These are phyloP conservation scores for Anastrepha ludens DNA, from an alignment of 1,140 invertebrate species.

Conservation along the genomic window DNA sequence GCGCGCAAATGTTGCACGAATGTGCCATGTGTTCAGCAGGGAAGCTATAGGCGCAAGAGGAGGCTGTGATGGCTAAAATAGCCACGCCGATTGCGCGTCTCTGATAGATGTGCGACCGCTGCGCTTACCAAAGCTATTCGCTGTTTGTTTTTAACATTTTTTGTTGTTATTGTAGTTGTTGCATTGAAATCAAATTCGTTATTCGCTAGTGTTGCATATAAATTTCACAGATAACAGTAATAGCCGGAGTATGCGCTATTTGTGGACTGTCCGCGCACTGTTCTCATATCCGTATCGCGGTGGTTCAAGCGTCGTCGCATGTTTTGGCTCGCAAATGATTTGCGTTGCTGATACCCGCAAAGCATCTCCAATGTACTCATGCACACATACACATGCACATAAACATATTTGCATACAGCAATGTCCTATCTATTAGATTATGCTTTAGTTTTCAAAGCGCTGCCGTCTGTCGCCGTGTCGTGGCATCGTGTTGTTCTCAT, in stretches of 20 bases:
- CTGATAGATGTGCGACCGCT: conserved; percentile 40
- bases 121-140: neutral
- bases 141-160: neutral
- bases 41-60: neutral
- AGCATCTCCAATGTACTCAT: neutral
- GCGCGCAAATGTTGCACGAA: conserved; percentile 48
- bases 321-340: conserved; percentile 41
- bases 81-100: neutral
- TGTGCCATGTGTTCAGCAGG: neutral
- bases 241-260: neutral
- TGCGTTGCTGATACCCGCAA: conserved; percentile 29
- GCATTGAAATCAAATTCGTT: conserved; percentile 49
- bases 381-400: neutral
- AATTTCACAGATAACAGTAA: conserved; percentile 51
- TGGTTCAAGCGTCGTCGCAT: conserved; percentile 22
- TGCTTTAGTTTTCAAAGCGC: conserved; percentile 35
- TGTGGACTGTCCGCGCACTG: neutral
- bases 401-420: neutral
- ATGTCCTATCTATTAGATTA: neutral
- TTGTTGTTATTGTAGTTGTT: conserved; percentile 3
- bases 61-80: neutral
- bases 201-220: conserved; percentile 33
- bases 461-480: conserved; percentile 23
- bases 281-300: neutral
- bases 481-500: conserved; percentile 47